Base-by-base conservation (phyloP, 1,140 invertebrate genomes). In the Sycophila sp. region DNA sequence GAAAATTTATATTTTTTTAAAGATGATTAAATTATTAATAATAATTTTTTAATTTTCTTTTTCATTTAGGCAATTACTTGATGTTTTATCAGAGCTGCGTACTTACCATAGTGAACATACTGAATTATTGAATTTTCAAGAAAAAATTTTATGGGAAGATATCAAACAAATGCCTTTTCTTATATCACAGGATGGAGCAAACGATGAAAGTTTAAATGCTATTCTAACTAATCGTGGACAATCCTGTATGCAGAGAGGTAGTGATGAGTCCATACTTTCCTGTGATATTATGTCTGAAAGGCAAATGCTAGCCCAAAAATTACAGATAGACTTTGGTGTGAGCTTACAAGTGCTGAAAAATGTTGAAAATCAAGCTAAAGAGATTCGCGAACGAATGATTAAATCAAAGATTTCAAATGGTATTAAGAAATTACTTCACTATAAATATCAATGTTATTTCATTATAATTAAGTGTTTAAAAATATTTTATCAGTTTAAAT, bases 91-190 rank as follows among this genome's bases (percentile, higher is more conserved):
- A 17, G 91, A 93, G 71, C 81, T 93, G 38, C 88, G 90, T 67
- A 88, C 90, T 62, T 93, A 92, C 77, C 90, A 93, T 75, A 86
- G 86, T 56, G 88, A 90, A 70, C 90, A 92, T 76, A 88, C 91
- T 69, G 83, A 88, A 38, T 92, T 89, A 89, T 81, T 92, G 40
- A 83, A 87, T 49, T 80, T 90, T 38, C 89, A 90, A 75, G 89
- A 92, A 74, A 88, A 89, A 71, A 81, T 92, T n/a, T 73, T 89
- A 28, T 85, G 86, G 69, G 91, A 92, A 77, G 89, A 90, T 49
- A 86, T 87, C 22, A 78, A 76, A 24, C 71, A 73, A 28, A 15
- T 71, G 47, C 63, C 72, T n/a, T 76, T 77, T 59, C 26, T 74
- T 0, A 63, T 15, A n/a, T 11, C 67, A 32, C 47, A 40, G 42